Evolutionary conservation across 1,140 invertebrate genomes (phyloP).

Genomic region (Anagrus nilaparvatae): DNA sequence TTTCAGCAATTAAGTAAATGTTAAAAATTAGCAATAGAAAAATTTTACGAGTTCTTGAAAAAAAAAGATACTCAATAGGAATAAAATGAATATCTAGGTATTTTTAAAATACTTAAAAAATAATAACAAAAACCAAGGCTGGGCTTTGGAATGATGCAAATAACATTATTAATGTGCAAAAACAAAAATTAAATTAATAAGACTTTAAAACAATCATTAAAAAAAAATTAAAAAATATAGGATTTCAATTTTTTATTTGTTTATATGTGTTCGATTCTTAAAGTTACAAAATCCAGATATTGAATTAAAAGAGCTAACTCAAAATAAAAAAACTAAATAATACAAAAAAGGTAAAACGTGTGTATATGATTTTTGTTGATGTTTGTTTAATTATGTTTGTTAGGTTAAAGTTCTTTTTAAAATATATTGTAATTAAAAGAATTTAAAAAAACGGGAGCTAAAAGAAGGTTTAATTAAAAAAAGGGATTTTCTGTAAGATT

Average conservation of each 20-base stretch:
- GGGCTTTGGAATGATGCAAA: conserved; percentile 31
- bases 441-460: conserved; percentile 8
- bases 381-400: conserved; percentile 31
- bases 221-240: too few relatives aligned
- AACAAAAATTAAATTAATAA: conserved; percentile 8
- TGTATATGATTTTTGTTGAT: conserved; percentile 30
- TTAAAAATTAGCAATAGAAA: too few relatives aligned
- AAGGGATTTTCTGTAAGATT: too few relatives aligned
- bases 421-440: conserved; percentile 15
- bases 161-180: conserved; percentile 17
- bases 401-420: conserved; percentile 23
- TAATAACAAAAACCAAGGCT: conserved; percentile 27
- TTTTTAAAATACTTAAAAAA: conserved; percentile 15
- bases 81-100: too few relatives aligned
- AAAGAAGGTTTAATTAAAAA: too few relatives aligned
- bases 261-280: too few relatives aligned
- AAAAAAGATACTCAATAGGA: too few relatives aligned
- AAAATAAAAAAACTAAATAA: conserved; percentile 15
- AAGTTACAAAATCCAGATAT: too few relatives aligned
- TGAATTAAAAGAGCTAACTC: conserved; percentile 14
- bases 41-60: too few relatives aligned
- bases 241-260: too few relatives aligned
- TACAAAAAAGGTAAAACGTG: conserved; percentile 18
- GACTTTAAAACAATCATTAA: conserved; percentile 13
- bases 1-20: too few relatives aligned